A percentile compares a stretch with the other conserved stretches of the same genome.
These are phyloP conservation scores for Epirrhoe alternata DNA, from an alignment of 2,888 invertebrate species.

Conservation along the genomic window DNA sequence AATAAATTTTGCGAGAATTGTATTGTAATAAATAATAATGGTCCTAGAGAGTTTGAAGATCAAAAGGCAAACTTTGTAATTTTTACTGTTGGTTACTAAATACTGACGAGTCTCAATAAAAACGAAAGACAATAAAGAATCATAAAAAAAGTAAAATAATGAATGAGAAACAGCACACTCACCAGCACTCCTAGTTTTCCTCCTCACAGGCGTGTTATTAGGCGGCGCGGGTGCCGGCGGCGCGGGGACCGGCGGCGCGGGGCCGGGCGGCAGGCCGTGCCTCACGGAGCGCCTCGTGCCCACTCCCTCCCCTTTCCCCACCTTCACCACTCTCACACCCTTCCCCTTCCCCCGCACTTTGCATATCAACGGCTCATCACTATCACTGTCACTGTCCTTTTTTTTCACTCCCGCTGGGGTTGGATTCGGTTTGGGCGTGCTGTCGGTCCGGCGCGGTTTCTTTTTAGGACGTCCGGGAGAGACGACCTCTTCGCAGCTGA, in stretches of 20 bases:
- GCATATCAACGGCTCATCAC: conserved; percentile 92
- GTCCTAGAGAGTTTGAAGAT: no score
- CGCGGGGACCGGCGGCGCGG: conserved; percentile 56
- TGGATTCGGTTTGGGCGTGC: conserved; percentile 75
- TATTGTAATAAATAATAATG: no score
- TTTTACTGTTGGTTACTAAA: no score
- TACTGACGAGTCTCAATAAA: no score
- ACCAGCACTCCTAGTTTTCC: conserved; percentile 91
- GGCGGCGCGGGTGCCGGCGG: conserved; percentile 56
- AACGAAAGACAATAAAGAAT: no score
- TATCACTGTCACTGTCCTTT: conserved; percentile 91
- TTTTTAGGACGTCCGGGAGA: conserved; percentile 71
- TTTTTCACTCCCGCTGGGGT: conserved; percentile 73
- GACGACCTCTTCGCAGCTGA: conserved; percentile 84
- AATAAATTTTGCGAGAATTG: no score
- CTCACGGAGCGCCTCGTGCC: conserved; percentile 85
- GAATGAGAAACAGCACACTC: conserved; percentile 50
- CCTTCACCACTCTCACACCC: conserved; percentile 50
- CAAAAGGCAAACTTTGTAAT: no score
- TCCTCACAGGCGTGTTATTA: conserved; percentile 65
- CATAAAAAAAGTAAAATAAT: no score
- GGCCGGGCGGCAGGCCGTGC: conserved; percentile 59
- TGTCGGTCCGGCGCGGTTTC: conserved; percentile 66
- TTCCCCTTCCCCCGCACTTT: conserved; percentile 85
- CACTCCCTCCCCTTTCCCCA: conserved; percentile 71